A percentile compares a stretch with the other conserved stretches of the same genome.
These are phyloP conservation scores for Heterodera carotae DNA, from an alignment of 1,140 invertebrate species.

Conservation along the genomic window DNA sequence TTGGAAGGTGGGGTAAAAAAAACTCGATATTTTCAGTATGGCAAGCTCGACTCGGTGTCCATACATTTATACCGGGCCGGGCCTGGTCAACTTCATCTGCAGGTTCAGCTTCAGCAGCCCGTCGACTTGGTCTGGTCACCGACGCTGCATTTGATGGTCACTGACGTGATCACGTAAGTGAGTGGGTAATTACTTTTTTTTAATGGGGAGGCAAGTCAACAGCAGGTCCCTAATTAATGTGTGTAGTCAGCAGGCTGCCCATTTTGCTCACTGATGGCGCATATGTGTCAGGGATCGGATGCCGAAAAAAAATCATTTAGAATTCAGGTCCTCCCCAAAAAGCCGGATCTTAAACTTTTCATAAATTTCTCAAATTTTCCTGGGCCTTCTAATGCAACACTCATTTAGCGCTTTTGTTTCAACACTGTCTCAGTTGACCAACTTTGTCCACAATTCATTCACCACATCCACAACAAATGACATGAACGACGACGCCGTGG, in stretches of 20 bases:
- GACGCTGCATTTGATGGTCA: constrained; percentile 48
- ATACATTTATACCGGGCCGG: constrained; percentile 17
- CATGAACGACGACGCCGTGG: constrained; percentile 17
- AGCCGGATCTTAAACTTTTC: too few species aligned
- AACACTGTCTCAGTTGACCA: constrained; percentile 2
- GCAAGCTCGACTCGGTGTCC: constrained; percentile 44
- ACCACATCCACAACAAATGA: not conserved
- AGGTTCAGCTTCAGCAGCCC: constrained; percentile 35
- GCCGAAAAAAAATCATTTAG: too few species aligned
- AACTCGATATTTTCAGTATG: constrained; percentile 33
- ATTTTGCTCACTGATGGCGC: too few species aligned
- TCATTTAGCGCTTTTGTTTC: constrained; percentile 25
- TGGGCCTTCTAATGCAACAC: too few species aligned
- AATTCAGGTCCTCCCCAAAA: too few species aligned
- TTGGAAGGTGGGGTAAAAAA: not conserved
- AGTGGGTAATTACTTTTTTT: too few species aligned
- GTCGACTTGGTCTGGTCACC: constrained; percentile 52
- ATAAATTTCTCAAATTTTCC: too few species aligned
- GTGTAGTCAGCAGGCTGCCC: too few species aligned
- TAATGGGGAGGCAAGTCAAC: too few species aligned
- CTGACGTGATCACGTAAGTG: constrained; percentile 34
- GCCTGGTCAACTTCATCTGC: constrained; percentile 13
- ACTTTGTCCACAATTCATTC: constrained; percentile 13
- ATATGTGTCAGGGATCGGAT: too few species aligned
- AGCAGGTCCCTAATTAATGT: too few species aligned